phyloP scores from a whole-genome alignment of 2,113 vertebrate genomes.

The Madoqua kirkii region DNA sequence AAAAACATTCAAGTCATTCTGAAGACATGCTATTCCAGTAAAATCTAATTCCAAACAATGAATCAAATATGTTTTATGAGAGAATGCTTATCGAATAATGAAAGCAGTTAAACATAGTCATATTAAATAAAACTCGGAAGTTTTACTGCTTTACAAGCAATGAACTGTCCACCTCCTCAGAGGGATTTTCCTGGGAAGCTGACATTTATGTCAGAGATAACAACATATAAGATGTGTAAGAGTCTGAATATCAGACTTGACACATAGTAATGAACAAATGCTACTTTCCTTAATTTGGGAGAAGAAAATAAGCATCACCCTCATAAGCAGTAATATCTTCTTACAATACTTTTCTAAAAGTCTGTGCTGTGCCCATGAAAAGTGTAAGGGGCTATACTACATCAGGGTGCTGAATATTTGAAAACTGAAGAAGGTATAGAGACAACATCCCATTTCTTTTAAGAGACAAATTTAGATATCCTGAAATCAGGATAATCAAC shows the following conservation, averaged over 20 bases:
- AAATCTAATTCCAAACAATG: constrained; percentile 42
- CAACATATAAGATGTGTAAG: background rate
- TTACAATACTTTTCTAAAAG: constrained; percentile 6
- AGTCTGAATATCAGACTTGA: background rate
- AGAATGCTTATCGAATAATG: constrained; percentile 28
- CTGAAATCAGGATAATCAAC: background rate
- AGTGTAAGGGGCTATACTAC: background rate
- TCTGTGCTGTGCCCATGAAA: background rate
- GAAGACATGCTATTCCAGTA: constrained; percentile 33
- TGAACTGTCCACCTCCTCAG: background rate
- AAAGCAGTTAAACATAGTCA: background rate
- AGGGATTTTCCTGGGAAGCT: background rate
- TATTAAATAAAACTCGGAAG: background rate
- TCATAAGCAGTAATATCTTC: background rate
- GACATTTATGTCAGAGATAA: background rate
- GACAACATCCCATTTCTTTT: background rate
- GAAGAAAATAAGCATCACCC: background rate
- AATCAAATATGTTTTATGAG: constrained; percentile 45
- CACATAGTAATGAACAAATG: background rate
- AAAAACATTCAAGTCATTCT: constrained; percentile 35
- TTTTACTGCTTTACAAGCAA: background rate
- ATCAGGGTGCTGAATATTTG: background rate
- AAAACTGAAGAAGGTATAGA: background rate
- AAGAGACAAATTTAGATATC: background rate
- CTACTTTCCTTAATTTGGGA: background rate